Percentiles rank a stretch among this genome's conserved stretches.
Evolutionary conservation across 2,113 vertebrate genomes (phyloP).

Genomic region (Callipepla squamata): DNA sequence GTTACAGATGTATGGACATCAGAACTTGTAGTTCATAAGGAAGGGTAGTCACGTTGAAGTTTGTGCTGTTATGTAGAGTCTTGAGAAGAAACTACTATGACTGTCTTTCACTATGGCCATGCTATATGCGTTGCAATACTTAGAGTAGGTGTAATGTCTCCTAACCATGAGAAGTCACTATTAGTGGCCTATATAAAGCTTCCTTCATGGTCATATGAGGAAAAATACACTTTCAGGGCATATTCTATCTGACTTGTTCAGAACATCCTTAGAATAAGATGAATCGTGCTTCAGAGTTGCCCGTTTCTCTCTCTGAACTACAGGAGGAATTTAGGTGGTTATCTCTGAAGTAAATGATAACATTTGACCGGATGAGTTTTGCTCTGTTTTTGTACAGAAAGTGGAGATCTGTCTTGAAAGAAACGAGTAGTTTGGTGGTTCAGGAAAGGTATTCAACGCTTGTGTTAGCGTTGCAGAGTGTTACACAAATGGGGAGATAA

Average conservation of each 20-base stretch:
- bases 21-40: background rate
- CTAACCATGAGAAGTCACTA: background rate
- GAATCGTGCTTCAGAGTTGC: background rate
- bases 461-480: background rate
- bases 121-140: background rate
- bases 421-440: background rate
- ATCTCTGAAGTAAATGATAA: background rate
- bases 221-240: background rate
- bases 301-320: background rate
- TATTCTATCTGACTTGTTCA: background rate
- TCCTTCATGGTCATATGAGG: background rate
- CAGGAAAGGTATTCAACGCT: background rate
- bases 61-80: background rate
- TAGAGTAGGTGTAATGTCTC: background rate
- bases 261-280: background rate
- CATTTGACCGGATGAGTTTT: background rate
- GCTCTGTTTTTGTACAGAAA: conserved; percentile 1
- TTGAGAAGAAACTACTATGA: background rate
- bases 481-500: background rate
- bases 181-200: background rate
- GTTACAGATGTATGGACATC: rapidly evolving
- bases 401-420: background rate
- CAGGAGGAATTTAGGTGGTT: background rate
- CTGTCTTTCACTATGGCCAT: background rate
- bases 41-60: rapidly evolving